phyloP scores from a whole-genome alignment of 2,888 invertebrate species.

The Synergus gifuensis region DNA sequence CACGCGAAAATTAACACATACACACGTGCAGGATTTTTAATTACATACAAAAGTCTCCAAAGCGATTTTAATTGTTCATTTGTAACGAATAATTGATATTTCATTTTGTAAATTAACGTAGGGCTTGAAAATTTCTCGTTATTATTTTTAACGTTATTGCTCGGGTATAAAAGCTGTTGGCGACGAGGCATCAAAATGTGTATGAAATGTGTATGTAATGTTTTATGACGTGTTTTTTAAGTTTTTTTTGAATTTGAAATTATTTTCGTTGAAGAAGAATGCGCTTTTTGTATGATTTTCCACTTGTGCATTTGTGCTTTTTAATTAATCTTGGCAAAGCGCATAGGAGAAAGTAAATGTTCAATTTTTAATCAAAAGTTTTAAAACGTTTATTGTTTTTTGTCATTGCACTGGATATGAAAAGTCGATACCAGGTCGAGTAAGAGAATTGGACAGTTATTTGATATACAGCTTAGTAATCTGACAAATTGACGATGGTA shows the following conservation, averaged over 20 bases:
- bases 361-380: background rate
- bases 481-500: slow-evolving; percentile 59
- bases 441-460: slow-evolving; percentile 46
- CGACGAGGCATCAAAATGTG: no score
- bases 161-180: background rate
- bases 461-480: slow-evolving; percentile 53
- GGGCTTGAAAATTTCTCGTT: background rate
- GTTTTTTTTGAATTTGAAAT: background rate
- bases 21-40: background rate
- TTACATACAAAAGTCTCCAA: background rate
- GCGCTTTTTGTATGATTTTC: background rate
- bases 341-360: slow-evolving; percentile 9
- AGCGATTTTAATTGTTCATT: background rate
- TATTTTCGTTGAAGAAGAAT: background rate
- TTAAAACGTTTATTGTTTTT: background rate
- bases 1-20: background rate
- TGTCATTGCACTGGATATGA: slow-evolving; percentile 10
- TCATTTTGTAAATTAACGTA: background rate
- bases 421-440: slow-evolving; percentile 30
- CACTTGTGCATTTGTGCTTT: background rate
- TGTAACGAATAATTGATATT: background rate
- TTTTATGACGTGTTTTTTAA: background rate
- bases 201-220: no score
- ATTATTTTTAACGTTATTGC: background rate
- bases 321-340: background rate